Evolutionary conservation across 2,888 invertebrate species (phyloP), one percentile per base, ranked within the genome.

Genomic region (Hypsopygia costalis): DNA sequence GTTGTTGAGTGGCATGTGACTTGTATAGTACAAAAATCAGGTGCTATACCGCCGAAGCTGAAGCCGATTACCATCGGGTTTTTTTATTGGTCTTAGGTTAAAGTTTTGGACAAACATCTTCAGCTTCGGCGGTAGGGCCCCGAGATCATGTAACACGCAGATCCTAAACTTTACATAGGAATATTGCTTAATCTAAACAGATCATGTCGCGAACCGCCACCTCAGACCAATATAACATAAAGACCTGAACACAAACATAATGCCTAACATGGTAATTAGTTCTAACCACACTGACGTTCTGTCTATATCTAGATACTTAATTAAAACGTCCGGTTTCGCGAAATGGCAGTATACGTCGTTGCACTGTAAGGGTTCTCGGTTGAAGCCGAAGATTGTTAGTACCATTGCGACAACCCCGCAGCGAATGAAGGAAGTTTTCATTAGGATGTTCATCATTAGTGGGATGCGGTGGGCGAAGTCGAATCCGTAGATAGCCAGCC

Each of bases 401-500:
- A 92, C 86, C 65, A 93, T 78, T 0, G 91, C 91, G 8, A 92
- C 92, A 1, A 92, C 91, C 0, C 92, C 92, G 49, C 92, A 91
- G 11, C 93, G 86, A 49, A 93, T 89, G 71, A 92, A 93, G 12
- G 93, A 93, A 3, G 90, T 87, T 64, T 91, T 92, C 91, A 93
- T 92, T 2, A 92, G 51, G 3, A 91, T 70, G 64, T 91, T 90
- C 91, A 93, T 91, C 11, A 89, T 52, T 3, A 87, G 69, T 0
- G 93, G 90, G 41, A 93, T 92, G 48, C 90, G 80, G 30, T 90
- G 86, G 0, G 93, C 93, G 74, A 93, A 93, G 68, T 93, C 93
- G 51, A 93, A 93, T 0, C 93, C 93, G 68, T 93, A 93, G 45
- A 93, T 91, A 0, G 92, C 93, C 9, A 93, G 70, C 1, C 93